Percentiles rank a stretch among this genome's conserved stretches.
Conservation (phyloP, 2,113 vertebrate genomes). For the Calyptomena viridis region DNA sequence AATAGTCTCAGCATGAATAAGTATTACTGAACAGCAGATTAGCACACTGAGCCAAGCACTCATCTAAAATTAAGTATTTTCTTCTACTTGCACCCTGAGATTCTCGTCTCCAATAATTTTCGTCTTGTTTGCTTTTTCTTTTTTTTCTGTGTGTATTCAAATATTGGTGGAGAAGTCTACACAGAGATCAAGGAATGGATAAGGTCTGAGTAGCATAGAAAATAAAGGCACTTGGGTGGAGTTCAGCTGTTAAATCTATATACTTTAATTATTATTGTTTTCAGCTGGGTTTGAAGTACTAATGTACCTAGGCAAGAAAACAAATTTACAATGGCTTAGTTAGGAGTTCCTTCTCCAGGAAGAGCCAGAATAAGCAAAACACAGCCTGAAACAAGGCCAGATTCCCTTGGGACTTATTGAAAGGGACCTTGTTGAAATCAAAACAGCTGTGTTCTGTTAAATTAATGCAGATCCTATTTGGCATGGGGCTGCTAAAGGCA, state of each 20-base stretch:
- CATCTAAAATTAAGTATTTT: constrained; percentile 9
- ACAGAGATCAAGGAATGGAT: background rate
- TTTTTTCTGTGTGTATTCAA: background rate
- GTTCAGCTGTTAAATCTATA: background rate
- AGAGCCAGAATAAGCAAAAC: constrained; percentile 9
- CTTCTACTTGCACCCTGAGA: background rate
- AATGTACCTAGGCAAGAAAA: background rate
- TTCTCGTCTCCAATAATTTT: background rate
- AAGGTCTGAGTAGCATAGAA: background rate
- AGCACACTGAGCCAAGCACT: background rate
- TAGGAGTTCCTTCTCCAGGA: constrained; percentile 14
- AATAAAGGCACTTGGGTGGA: constrained; percentile 22
- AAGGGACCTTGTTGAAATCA: background rate
- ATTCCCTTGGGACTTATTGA: background rate
- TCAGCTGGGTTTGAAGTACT: background rate
- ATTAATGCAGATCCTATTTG: background rate
- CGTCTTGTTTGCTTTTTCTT: background rate
- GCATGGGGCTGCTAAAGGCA: background rate
- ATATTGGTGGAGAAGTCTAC: background rate
- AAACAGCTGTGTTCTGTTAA: background rate
- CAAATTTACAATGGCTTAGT: background rate
- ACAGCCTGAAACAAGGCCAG: background rate
- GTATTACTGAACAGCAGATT: background rate
- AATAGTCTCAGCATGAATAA: background rate
- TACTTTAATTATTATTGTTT: background rate